phyloP scores from a whole-genome alignment of 1,140 invertebrate genomes.

The Anoplolepis gracilipes region DNA sequence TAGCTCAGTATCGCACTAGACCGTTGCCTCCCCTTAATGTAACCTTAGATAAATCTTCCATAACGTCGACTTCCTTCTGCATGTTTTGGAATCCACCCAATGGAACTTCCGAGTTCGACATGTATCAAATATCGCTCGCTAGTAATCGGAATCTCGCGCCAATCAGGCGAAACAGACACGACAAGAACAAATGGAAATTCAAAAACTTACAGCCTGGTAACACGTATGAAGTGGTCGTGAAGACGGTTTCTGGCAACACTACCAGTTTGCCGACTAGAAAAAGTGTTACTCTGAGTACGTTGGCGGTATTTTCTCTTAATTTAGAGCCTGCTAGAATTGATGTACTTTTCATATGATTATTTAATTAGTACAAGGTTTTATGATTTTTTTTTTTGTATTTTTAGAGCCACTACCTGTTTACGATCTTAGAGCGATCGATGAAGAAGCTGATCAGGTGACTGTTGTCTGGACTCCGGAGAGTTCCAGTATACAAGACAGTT shows the following conservation, averaged over 20 bases:
- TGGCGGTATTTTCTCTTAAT: not conserved
- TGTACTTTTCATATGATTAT: not conserved
- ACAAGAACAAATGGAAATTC: slow-evolving; percentile 91
- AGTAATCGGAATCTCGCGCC: slow-evolving; percentile 89
- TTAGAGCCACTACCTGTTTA: slow-evolving; percentile 91
- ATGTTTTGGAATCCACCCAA: slow-evolving; percentile 95
- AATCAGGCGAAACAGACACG: slow-evolving; percentile 88
- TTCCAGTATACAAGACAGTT: slow-evolving; percentile 93
- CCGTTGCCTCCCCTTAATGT: slow-evolving; percentile 94
- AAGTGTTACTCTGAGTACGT: slow-evolving; percentile 94
- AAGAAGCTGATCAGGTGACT: slow-evolving; percentile 89
- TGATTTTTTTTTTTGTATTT: slow-evolving; percentile 65
- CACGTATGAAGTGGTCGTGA: slow-evolving; percentile 95
- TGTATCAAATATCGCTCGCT: slow-evolving; percentile 93
- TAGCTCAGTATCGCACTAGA: slow-evolving; percentile 97
- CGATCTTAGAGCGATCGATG: slow-evolving; percentile 87
- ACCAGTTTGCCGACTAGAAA: slow-evolving; percentile 95
- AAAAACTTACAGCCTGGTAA: slow-evolving; percentile 94
- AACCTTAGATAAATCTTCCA: slow-evolving; percentile 91
- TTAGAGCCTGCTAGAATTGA: not conserved
- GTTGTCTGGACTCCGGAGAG: slow-evolving; percentile 93
- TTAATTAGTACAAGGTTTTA: not conserved
- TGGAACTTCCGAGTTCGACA: slow-evolving; percentile 95
- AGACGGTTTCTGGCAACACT: slow-evolving; percentile 97
- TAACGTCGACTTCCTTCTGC: slow-evolving; percentile 92